A percentile compares a stretch with the other conserved stretches of the same genome.
These are phyloP conservation scores for Chelon auratus DNA, from an alignment of 2,797 vertebrate genomes.

Conservation along the genomic window DNA sequence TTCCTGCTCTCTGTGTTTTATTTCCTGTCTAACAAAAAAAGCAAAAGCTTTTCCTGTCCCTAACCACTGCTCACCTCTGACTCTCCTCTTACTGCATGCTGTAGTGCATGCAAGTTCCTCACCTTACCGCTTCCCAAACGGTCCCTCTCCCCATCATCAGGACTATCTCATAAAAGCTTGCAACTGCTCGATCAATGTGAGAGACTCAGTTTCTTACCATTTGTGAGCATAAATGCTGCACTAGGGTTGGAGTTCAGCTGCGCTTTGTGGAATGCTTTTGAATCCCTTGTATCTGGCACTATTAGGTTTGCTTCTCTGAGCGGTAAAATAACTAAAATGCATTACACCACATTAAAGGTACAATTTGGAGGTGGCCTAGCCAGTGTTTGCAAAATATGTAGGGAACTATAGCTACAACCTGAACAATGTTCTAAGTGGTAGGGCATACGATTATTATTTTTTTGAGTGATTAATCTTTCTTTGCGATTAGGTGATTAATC, in stretches of 20 bases:
- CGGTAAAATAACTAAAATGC: no score
- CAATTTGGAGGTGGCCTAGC: no score
- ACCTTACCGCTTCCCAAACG: constrained; percentile 31
- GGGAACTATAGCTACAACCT: no score
- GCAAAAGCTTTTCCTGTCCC: constrained; percentile 21
- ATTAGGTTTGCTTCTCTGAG: not conserved
- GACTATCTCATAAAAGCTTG: constrained; percentile 36
- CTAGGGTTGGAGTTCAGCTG: not conserved
- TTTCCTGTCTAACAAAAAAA: constrained; percentile 50
- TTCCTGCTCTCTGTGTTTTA: constrained; percentile 58
- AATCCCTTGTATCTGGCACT: not conserved
- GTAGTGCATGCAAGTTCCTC: constrained; percentile 50
- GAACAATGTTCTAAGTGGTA: no score
- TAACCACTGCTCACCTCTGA: constrained; percentile 30
- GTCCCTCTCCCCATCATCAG: constrained; percentile 29
- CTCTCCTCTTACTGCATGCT: constrained; percentile 68
- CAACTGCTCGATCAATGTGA: constrained; percentile 19
- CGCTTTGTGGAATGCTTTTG: constrained; percentile 9
- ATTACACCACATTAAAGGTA: no score
- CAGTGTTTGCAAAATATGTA: no score
- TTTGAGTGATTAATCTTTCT: no score
- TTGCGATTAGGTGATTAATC: no score
- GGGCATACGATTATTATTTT: no score
- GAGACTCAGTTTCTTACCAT: not conserved
- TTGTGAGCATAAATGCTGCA: constrained; percentile 5